Conservation (phyloP, 2,888 invertebrate species). For the Drosophila hamatofila region DNA sequence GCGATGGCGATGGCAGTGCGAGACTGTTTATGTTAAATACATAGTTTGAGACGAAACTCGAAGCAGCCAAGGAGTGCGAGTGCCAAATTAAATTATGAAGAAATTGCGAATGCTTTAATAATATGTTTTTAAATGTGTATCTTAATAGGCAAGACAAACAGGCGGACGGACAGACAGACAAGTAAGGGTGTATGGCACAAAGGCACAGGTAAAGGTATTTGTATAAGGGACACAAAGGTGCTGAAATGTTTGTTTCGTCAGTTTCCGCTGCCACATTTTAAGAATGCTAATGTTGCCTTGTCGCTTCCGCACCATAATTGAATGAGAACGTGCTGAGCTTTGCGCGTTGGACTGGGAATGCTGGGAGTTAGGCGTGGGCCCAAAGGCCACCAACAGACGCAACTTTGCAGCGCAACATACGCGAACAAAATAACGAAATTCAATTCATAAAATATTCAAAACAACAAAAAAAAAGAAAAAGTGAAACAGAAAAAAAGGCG, state of each 20-base stretch:
- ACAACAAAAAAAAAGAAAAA: constrained; percentile 21
- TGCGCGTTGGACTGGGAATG: constrained; percentile 17
- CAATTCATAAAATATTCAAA: constrained; percentile 80
- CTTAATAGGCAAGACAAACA: constrained; percentile 9
- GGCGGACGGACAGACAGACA: neutral
- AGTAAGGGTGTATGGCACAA: neutral
- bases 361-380: constrained; percentile 5
- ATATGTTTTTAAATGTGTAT: constrained; percentile 59
- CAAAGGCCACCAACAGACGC: constrained; percentile 31
- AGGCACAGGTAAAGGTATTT: neutral
- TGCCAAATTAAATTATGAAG: constrained; percentile 73
- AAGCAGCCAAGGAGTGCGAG: constrained; percentile 4
- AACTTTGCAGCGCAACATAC: constrained; percentile 76
- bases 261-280: constrained; percentile 69
- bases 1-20: too few species aligned
- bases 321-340: constrained; percentile 73
- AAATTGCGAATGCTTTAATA: constrained; percentile 77
- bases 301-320: constrained; percentile 71
- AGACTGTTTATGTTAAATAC: constrained; percentile 77
- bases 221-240: constrained; percentile 49
- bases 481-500: constrained; percentile 27
- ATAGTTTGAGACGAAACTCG: constrained; percentile 54
- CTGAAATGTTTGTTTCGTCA: constrained; percentile 72
- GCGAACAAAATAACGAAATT: constrained; percentile 79
- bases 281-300: constrained; percentile 73